A percentile compares a stretch with the other conserved stretches of the same genome.
phyloP scores from a whole-genome alignment of 1,140 invertebrate genomes.

The Mamestra configurata region DNA sequence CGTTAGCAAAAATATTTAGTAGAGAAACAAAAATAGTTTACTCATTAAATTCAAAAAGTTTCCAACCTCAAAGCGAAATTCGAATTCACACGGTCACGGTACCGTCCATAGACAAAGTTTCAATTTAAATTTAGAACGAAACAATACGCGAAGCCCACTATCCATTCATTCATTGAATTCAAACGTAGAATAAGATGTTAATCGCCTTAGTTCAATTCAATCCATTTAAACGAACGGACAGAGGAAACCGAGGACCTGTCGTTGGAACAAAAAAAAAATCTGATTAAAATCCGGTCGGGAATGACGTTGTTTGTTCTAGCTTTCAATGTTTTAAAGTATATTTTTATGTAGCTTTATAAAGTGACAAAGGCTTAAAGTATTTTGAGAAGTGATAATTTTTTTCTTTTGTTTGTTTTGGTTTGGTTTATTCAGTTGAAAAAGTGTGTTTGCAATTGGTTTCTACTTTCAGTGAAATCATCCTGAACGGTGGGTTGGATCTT shows the following conservation, averaged over 20 bases:
- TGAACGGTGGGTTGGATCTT: too few species aligned
- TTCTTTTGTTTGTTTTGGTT: neutral
- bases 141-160: slow-evolving; percentile 24
- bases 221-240: slow-evolving; percentile 39
- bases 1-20: too few species aligned
- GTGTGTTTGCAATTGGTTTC: too few species aligned
- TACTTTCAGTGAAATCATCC: too few species aligned
- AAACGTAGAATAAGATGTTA: slow-evolving; percentile 49
- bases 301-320: slow-evolving; percentile 9
- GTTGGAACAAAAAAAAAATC: slow-evolving; percentile 8
- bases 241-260: neutral
- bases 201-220: slow-evolving; percentile 52
- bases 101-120: neutral
- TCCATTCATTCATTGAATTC: slow-evolving; percentile 27
- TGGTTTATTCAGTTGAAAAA: too few species aligned
- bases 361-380: neutral
- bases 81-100: too few species aligned
- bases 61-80: too few species aligned
- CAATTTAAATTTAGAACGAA: slow-evolving; percentile 20
- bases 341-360: neutral
- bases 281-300: slow-evolving; percentile 25
- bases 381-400: neutral
- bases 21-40: too few species aligned
- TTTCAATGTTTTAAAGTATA: slow-evolving; percentile 1
- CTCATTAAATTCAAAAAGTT: too few species aligned